A percentile compares a stretch with the other conserved stretches of the same genome.
phyloP scores from a whole-genome alignment of 2,113 vertebrate species.

The Nyctibius bracteatus region DNA sequence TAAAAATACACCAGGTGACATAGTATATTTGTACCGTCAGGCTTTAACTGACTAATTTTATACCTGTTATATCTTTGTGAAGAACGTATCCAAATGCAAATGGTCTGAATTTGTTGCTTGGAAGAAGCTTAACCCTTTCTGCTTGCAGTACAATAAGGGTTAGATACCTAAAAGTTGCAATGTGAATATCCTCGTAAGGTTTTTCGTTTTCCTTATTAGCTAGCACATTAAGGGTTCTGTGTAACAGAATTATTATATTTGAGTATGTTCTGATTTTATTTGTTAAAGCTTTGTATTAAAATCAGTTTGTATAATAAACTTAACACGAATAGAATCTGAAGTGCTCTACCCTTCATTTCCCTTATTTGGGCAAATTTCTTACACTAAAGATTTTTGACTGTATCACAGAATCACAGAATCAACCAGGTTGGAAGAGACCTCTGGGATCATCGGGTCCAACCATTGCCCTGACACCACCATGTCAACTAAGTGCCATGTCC shows the following conservation, averaged over 20 bases:
- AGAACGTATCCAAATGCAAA: neutral
- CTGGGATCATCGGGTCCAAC: too few relatives aligned
- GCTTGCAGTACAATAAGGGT: neutral
- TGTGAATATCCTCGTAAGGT: neutral
- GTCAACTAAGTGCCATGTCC: too few relatives aligned
- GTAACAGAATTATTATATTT: neutral
- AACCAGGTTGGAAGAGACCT: too few relatives aligned
- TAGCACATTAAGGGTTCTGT: neutral
- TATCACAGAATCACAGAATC: too few relatives aligned
- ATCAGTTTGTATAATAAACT: neutral
- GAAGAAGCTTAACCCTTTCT: neutral
- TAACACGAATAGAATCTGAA: neutral
- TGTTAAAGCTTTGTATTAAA: neutral
- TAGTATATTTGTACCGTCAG: neutral
- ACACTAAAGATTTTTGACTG: neutral
- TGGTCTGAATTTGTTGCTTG: neutral
- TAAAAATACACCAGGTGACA: neutral
- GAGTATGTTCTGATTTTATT: neutral
- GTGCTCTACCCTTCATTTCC: neutral
- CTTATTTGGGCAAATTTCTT: neutral
- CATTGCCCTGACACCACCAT: too few relatives aligned
- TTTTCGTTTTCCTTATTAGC: neutral
- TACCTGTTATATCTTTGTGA: neutral
- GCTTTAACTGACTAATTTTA: neutral
- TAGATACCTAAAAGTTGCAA: neutral